Percentiles rank a stretch among this genome's conserved stretches.
These are phyloP conservation scores for Tetraneura akinire DNA, from an alignment of 1,140 invertebrate species.

Conservation along the genomic window DNA sequence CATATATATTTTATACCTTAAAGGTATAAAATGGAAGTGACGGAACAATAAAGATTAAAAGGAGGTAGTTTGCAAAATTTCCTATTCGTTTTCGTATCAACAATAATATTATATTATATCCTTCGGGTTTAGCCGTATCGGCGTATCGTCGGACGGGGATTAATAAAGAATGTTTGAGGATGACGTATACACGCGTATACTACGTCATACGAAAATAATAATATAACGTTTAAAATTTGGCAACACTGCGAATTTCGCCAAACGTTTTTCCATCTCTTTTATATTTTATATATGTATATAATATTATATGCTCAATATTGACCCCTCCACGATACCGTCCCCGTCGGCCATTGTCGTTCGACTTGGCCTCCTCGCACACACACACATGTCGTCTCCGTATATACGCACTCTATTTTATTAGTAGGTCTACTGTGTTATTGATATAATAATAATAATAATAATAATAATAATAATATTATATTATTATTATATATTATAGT, in stretches of 20 bases:
- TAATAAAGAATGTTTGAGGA: neutral
- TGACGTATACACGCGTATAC: no score
- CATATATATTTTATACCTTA: no score
- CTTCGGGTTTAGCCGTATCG: no score
- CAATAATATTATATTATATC: no score
- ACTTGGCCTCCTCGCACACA: neutral
- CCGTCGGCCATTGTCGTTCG: neutral
- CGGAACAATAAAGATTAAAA: no score
- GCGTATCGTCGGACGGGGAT: neutral
- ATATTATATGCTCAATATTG: conserved; percentile 21
- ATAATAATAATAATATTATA: neutral
- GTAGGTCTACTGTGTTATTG: neutral
- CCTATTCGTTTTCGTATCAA: no score
- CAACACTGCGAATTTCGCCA: conserved; percentile 41
- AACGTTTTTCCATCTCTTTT: conserved; percentile 33
- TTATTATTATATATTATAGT: no score
- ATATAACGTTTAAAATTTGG: conserved; percentile 33
- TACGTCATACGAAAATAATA: conserved; percentile 5
- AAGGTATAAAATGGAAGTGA: no score
- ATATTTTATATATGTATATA: neutral
- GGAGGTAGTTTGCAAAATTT: no score
- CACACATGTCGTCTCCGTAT: neutral
- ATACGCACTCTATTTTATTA: neutral
- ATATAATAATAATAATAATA: no score
- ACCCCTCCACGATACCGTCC: neutral